Base-by-base conservation (phyloP, 2,113 vertebrate genomes). In the Ardeotis arabs region DNA sequence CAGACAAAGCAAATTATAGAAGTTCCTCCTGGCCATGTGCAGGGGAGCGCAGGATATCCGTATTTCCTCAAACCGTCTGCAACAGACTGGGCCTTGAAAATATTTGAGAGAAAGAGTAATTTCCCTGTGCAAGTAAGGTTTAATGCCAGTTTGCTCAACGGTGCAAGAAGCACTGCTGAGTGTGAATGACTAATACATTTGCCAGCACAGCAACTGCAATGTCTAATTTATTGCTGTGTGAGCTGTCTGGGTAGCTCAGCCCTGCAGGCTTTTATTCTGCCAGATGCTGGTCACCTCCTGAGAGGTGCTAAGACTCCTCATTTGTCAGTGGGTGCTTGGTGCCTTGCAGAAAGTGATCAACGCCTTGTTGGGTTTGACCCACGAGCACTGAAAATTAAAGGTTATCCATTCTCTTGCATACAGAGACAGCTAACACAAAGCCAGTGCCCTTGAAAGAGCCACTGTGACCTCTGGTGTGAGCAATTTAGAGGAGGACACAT, bases 241-340 rank as follows among this genome's bases (percentile, higher is more conserved):
- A 68, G 75, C 85, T 94, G 67, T 37, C 92, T 87, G 85, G 45
- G 49, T 37, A 92, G 85, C 53, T 93, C 64, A 84, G 39, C 60
- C 76, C 52, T 3, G 5, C 83, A 86, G 83, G 68, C 39, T 81
- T 92, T 93, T 81, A 44, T 87, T 89, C 87, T 89, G 73, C 60
- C 90, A 84, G 90, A 86, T 82, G 94, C 93, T 84, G 88, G 78
- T 93, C 80, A 53, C 76, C 64, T 80, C 88, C 72, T 55, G 60
- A 72, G 82, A 93, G 74, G 28, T 76, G 56, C 85, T 84, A 52
- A 89, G 64, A 81, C 37, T 58, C 60, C 44, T 89, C 67, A 64
- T 92, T 92, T 84, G 73, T 86, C 88, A 95, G 14, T 53, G 60
- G 2, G 5, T 73, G 78, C 70, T 76, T 41, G 44, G 22, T 3